Evolutionary conservation across 2,113 vertebrate species (phyloP).

Genomic region (Anser cygnoides): DNA sequence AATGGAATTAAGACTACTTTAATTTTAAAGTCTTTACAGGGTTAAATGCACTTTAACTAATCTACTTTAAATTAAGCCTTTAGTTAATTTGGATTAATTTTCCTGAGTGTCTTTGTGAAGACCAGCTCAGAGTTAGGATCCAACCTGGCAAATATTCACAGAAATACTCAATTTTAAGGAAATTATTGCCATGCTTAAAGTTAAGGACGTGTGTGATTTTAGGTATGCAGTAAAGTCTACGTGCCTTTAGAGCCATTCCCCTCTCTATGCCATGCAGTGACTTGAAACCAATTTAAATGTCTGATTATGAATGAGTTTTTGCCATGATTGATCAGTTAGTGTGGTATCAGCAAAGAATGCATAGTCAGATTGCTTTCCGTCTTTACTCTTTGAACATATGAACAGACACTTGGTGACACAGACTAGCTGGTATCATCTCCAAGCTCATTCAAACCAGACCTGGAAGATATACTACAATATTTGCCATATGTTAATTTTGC

Average conservation of each 20-base stretch:
- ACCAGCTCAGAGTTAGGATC: slow-evolving; percentile 12
- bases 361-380: background rate
- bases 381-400: background rate
- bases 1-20: slow-evolving; percentile 46
- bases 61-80: slow-evolving; percentile 68
- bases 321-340: background rate
- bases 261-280: background rate
- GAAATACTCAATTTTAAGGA: slow-evolving; percentile 1
- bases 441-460: background rate
- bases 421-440: background rate
- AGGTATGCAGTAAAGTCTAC: background rate
- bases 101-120: slow-evolving; percentile 21
- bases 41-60: slow-evolving; percentile 64
- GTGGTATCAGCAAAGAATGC: background rate
- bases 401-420: background rate
- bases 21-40: slow-evolving; percentile 56
- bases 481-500: background rate
- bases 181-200: slow-evolving; percentile 1
- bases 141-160: background rate
- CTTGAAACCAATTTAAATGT: background rate
- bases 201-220: slow-evolving; percentile 5
- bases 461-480: background rate
- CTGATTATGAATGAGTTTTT: background rate
- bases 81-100: slow-evolving; percentile 69
- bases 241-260: background rate